Evolutionary conservation across 2,113 vertebrate species (phyloP).

Genomic region (Mormoops blainvillei): DNA sequence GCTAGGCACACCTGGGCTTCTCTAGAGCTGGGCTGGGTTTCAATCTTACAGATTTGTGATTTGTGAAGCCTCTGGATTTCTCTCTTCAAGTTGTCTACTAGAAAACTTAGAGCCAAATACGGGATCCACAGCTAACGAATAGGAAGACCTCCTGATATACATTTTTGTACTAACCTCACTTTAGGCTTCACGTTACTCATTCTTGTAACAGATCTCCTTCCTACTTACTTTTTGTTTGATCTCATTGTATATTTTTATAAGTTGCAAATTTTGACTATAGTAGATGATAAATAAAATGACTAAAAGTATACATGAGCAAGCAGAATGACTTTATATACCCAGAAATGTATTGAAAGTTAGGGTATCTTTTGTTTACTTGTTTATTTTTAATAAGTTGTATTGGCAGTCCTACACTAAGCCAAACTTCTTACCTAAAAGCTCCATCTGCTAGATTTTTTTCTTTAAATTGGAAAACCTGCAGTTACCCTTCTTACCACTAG

Average conservation of each 20-base stretch:
- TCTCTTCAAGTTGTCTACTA: neutral
- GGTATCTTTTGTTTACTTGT: neutral
- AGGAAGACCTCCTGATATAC: neutral
- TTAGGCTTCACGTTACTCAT: neutral
- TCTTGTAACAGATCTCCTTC: neutral
- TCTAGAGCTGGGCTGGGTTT: neutral
- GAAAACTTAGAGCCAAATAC: neutral
- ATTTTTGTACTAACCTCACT: neutral
- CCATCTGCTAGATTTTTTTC: neutral
- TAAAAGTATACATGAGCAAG: neutral
- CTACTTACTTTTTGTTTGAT: neutral
- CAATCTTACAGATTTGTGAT: neutral
- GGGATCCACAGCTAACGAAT: neutral
- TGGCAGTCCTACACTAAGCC: neutral
- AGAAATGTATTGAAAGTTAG: neutral
- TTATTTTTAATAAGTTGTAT: neutral
- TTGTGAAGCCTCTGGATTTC: neutral
- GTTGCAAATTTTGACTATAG: neutral
- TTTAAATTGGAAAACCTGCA: neutral
- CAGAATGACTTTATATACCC: neutral
- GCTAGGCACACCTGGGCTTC: neutral
- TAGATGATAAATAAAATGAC: neutral
- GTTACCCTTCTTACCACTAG: slow-evolving; percentile 25
- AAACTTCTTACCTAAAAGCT: neutral
- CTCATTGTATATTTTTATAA: neutral